phyloP scores from a whole-genome alignment of 2,113 vertebrate genomes.

The Podarcis raffonei region DNA sequence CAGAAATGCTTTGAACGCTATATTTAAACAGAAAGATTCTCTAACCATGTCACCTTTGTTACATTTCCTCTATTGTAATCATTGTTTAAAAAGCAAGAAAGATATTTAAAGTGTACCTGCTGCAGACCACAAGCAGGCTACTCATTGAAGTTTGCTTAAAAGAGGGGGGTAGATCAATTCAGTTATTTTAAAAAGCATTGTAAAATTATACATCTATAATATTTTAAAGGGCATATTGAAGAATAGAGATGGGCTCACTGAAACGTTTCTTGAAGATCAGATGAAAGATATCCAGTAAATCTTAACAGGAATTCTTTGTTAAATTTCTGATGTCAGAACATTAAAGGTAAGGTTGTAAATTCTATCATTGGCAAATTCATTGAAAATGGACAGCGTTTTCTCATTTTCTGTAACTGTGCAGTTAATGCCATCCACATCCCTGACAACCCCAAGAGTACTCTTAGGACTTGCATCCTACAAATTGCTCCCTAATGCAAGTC shows the following conservation, averaged over 20 bases:
- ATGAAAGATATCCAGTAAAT: not conserved
- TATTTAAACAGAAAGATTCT: not conserved
- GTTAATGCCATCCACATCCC: no score
- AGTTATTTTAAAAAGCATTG: constrained; percentile 11
- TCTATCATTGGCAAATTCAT: not conserved
- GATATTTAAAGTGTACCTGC: not conserved
- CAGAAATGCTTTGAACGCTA: not conserved
- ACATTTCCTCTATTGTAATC: not conserved
- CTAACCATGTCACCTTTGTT: constrained; percentile 13
- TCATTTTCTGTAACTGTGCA: no score
- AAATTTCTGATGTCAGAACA: constrained; percentile 3
- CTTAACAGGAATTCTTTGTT: constrained; percentile 2
- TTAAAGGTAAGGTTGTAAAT: not conserved
- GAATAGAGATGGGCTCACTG: constrained; percentile 6
- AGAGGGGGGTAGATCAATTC: not conserved
- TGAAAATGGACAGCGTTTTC: not conserved
- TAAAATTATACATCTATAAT: no score
- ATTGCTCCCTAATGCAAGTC: no score
- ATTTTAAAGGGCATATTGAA: not conserved
- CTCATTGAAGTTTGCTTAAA: not conserved
- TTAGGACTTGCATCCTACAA: no score
- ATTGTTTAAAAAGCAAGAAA: not conserved
- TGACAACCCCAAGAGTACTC: no score
- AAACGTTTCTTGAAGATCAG: not conserved
- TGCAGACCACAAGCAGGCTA: constrained; percentile 19